These are phyloP conservation scores for Coenonympha arcania DNA, from an alignment of 2,888 invertebrate genomes.

Conservation along the genomic window DNA sequence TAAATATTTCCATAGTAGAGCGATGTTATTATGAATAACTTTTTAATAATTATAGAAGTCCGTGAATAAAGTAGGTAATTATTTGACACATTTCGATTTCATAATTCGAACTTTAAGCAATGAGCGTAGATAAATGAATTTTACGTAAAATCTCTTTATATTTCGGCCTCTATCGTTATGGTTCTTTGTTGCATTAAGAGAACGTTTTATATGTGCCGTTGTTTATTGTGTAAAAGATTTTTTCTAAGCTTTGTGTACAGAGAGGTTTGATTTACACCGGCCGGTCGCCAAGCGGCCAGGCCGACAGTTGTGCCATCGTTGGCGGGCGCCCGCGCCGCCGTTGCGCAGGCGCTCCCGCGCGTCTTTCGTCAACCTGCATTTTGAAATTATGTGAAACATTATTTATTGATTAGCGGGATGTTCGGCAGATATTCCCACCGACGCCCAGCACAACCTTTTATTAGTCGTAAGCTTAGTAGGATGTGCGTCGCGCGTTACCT, in stretches of 20 bases:
- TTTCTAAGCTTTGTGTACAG: constrained; percentile 53
- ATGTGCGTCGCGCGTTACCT: constrained; percentile 69
- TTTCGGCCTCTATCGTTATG: constrained; percentile 57
- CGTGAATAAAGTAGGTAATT: too few species aligned
- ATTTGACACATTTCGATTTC: too few species aligned
- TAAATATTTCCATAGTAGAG: too few species aligned
- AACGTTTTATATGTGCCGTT: constrained; percentile 65
- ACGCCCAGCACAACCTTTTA: constrained; percentile 57
- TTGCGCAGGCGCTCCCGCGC: constrained; percentile 20
- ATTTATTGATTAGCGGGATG: constrained; percentile 57
- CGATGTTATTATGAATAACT: too few species aligned
- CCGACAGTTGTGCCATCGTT: constrained; percentile 56
- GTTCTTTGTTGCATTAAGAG: constrained; percentile 62
- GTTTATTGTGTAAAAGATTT: constrained; percentile 56
- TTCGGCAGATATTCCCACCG: constrained; percentile 65
- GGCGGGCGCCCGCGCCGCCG: constrained; percentile 30
- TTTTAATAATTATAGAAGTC: too few species aligned
- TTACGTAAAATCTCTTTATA: constrained; percentile 49
- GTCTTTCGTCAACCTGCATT: constrained; percentile 41
- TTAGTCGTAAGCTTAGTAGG: constrained; percentile 52
- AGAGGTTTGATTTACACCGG: constrained; percentile 44
- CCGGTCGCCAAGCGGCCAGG: constrained; percentile 57
- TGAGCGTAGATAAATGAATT: too few species aligned
- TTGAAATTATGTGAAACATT: constrained; percentile 56
- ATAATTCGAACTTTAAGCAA: too few species aligned